These are phyloP conservation scores for Epiblema foenella DNA, from an alignment of 2,888 invertebrate genomes.

Conservation along the genomic window DNA sequence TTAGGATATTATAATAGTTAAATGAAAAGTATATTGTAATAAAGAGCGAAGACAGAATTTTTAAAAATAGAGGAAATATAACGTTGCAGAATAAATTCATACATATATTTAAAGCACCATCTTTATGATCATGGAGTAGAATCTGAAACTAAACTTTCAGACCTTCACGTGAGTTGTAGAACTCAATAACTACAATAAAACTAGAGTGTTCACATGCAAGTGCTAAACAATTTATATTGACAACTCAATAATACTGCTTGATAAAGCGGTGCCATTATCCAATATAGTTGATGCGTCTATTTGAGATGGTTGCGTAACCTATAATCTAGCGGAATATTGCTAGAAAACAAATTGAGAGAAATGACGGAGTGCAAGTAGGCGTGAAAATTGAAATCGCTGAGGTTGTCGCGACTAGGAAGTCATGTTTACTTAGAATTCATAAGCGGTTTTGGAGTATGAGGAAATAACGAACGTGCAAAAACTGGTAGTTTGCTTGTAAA, in stretches of 20 bases:
- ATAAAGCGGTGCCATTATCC: conserved; percentile 21
- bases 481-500: background rate
- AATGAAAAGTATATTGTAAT: too few species aligned
- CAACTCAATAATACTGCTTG: conserved; percentile 10
- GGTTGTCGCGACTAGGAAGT: conserved; percentile 52
- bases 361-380: conserved; percentile 63
- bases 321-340: conserved; percentile 62
- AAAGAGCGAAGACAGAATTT: background rate
- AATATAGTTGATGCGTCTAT: conserved; percentile 28
- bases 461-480: conserved; percentile 29
- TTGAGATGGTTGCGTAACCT: conserved; percentile 58
- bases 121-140: background rate
- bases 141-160: background rate
- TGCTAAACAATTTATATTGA: background rate
- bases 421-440: conserved; percentile 46
- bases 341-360: conserved; percentile 68
- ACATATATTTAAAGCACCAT: too few species aligned
- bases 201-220: background rate
- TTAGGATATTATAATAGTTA: background rate
- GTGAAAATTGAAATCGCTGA: conserved; percentile 67
- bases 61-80: too few species aligned
- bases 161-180: background rate
- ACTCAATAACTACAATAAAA: background rate
- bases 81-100: too few species aligned
- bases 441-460: conserved; percentile 20